Evolutionary conservation across 2,113 vertebrate species (phyloP).

Genomic region (Ariopsis seemanni): DNA sequence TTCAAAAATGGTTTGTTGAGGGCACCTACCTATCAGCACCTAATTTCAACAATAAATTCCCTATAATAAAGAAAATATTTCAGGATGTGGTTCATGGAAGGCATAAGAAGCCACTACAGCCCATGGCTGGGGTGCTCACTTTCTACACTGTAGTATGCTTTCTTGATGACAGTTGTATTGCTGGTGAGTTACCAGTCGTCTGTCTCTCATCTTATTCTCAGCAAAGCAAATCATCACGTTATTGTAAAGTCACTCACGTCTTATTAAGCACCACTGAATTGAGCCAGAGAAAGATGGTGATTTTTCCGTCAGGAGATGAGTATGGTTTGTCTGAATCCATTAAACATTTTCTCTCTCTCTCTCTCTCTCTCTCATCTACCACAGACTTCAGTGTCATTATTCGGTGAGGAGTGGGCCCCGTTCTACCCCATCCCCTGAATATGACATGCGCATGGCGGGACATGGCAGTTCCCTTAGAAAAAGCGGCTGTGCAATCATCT

Average conservation of each 20-base stretch:
- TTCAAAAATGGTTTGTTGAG: neutral
- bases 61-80: neutral
- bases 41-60: neutral
- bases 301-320: constrained; percentile 45
- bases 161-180: constrained; percentile 47
- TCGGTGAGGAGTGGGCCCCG: constrained; percentile 55
- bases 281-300: constrained; percentile 31
- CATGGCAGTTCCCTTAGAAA: constrained; percentile 77
- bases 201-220: constrained; percentile 46
- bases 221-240: constrained; percentile 48
- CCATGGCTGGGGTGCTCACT: neutral
- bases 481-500: constrained; percentile 72
- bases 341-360: constrained; percentile 30
- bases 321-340: constrained; percentile 55
- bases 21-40: neutral
- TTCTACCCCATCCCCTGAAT: constrained; percentile 66
- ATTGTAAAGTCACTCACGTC: constrained; percentile 57
- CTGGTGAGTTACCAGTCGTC: constrained; percentile 41
- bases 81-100: neutral
- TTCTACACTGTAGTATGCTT: constrained; percentile 9
- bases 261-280: constrained; percentile 40
- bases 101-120: neutral
- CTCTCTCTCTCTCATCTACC: constrained; percentile 5
- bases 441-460: constrained; percentile 74
- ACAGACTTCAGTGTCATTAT: constrained; percentile 59